Conservation (phyloP, 2,797 vertebrate species). For the Neosilurus mollespiculum region DNA sequence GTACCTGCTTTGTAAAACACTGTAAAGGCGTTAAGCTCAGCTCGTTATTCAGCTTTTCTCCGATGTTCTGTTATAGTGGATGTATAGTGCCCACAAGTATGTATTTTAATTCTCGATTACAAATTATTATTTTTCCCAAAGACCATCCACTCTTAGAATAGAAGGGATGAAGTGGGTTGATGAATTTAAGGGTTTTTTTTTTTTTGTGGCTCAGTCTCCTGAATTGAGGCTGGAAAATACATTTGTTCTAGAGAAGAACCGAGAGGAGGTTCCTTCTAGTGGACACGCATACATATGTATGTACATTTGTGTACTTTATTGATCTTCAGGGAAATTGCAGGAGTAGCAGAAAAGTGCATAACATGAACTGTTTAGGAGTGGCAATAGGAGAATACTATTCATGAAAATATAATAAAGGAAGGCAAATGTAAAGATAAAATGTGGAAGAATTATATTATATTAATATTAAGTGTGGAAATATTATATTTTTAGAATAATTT, state of each 20-base stretch:
- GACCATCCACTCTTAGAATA: background rate
- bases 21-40: background rate
- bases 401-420: background rate
- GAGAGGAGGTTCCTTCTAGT: background rate
- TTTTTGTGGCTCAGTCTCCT: background rate
- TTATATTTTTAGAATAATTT: background rate
- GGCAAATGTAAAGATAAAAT: background rate
- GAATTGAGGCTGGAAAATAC: background rate
- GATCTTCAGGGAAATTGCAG: background rate
- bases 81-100: background rate
- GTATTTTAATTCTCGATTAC: background rate
- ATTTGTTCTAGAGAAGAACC: background rate
- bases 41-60: slow-evolving; percentile 2
- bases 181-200: slow-evolving; percentile 2
- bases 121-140: background rate
- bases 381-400: background rate
- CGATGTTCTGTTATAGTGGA: background rate
- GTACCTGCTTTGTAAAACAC: background rate
- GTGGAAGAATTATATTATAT: background rate
- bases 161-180: background rate
- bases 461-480: background rate
- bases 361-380: background rate
- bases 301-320: background rate
- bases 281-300: background rate
- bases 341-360: background rate